phyloP scores from a whole-genome alignment of 1,140 invertebrate genomes.

The Diachasmimorpha longicaudata region DNA sequence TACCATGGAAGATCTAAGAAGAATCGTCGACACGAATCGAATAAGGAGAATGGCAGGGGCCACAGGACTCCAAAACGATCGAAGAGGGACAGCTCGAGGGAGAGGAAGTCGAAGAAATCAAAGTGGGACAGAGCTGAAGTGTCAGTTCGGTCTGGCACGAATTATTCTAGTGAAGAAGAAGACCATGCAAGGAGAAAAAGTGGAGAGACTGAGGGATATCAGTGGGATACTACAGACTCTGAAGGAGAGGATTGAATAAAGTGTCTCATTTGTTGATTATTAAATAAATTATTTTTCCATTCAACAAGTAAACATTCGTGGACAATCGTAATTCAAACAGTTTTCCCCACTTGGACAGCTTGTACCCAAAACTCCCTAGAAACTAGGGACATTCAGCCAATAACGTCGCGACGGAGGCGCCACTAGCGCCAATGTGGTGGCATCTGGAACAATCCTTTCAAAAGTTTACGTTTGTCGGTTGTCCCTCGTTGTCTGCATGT shows the following conservation, averaged over 20 bases:
- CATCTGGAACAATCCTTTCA: not conserved
- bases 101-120: not conserved
- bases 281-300: not conserved
- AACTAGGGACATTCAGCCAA: not conserved
- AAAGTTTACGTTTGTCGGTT: conserved; percentile 41
- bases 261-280: not conserved
- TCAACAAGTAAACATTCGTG: not conserved
- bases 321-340: too few relatives aligned
- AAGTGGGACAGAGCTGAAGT: not conserved
- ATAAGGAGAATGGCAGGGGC: conserved; percentile 6
- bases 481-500: not conserved
- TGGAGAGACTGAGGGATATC: not conserved
- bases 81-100: not conserved
- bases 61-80: not conserved
- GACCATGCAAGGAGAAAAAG: too few relatives aligned
- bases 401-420: not conserved
- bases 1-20: not conserved
- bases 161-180: too few relatives aligned
- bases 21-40: not conserved
- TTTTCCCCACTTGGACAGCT: too few relatives aligned
- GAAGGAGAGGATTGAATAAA: not conserved
- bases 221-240: not conserved
- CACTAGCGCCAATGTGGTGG: not conserved
- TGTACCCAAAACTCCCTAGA: not conserved
- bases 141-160: not conserved